phyloP scores from a whole-genome alignment of 92 coral and sea anemone species.

The Virgularia gustaviana region DNA sequence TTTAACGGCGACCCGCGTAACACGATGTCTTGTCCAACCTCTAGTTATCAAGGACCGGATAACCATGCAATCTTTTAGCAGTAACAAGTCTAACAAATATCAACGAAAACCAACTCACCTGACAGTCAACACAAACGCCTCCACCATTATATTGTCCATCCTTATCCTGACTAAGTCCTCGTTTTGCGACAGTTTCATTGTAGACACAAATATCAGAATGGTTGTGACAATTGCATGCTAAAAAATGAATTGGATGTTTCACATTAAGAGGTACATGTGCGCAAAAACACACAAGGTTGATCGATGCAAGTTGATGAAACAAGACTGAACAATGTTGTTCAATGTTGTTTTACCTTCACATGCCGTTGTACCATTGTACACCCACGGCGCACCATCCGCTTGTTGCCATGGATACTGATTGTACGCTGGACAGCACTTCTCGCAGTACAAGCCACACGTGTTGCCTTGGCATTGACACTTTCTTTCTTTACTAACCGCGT shows the following conservation, averaged over 20 bases:
- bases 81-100: no score
- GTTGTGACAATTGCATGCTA: constrained; percentile 72
- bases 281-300: neutral
- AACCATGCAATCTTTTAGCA: constrained; percentile 6
- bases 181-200: constrained; percentile 73
- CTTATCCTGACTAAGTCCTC: constrained; percentile 66
- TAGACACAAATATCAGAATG: constrained; percentile 69
- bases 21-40: no score
- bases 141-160: constrained; percentile 74
- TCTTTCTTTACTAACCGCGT: constrained; percentile 56
- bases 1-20: no score
- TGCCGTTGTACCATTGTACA: constrained; percentile 42
- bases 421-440: constrained; percentile 73
- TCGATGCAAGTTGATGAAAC: no score
- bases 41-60: neutral
- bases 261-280: neutral
- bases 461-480: constrained; percentile 70
- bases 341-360: constrained; percentile 65
- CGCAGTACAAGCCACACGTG: constrained; percentile 77
- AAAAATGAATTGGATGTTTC: neutral
- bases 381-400: constrained; percentile 82
- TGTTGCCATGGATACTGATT: constrained; percentile 81
- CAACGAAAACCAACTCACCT: no score
- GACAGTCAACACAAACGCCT: constrained; percentile 83
- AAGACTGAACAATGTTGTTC: neutral